A percentile compares a stretch with the other conserved stretches of the same genome.
Conservation (phyloP, 2,888 invertebrate species). For the Agrypnus murinus region DNA sequence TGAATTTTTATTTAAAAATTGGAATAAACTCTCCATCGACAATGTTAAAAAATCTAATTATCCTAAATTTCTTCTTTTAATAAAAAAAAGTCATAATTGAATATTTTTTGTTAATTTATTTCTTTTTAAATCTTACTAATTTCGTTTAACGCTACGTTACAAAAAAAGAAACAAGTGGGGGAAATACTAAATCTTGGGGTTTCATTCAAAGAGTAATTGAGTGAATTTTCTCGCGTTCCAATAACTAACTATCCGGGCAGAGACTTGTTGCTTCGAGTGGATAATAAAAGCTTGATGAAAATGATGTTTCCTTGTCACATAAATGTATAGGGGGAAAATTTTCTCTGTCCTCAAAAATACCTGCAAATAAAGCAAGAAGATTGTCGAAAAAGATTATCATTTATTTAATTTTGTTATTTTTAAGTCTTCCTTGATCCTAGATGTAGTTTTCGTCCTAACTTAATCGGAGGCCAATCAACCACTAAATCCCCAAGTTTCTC, state of each 20-base stretch:
- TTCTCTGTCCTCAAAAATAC: background rate
- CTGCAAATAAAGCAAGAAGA: background rate
- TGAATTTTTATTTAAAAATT: no score
- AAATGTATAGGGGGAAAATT: conserved; percentile 15
- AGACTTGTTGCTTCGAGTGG: conserved; percentile 46
- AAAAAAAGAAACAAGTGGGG: no score
- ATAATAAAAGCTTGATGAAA: conserved; percentile 46
- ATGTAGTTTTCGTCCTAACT: background rate
- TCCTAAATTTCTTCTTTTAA: no score
- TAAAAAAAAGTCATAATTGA: no score
- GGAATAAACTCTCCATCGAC: no score
- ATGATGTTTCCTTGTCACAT: conserved; percentile 36
- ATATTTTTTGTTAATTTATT: no score
- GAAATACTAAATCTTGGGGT: background rate
- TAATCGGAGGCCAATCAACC: conserved; percentile 35
- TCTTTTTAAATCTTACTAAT: no score
- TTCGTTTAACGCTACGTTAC: no score
- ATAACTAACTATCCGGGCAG: conserved; percentile 22
- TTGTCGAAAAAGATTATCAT: background rate
- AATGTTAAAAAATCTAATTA: no score
- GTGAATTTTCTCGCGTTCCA: conserved; percentile 8
- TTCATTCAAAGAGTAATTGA: background rate
- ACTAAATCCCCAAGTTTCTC: conserved; percentile 18
- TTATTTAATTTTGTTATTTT: background rate
- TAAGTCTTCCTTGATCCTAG: background rate